Conservation (phyloP, 2,888 invertebrate species). For the Pristionchus entomophagus region DNA sequence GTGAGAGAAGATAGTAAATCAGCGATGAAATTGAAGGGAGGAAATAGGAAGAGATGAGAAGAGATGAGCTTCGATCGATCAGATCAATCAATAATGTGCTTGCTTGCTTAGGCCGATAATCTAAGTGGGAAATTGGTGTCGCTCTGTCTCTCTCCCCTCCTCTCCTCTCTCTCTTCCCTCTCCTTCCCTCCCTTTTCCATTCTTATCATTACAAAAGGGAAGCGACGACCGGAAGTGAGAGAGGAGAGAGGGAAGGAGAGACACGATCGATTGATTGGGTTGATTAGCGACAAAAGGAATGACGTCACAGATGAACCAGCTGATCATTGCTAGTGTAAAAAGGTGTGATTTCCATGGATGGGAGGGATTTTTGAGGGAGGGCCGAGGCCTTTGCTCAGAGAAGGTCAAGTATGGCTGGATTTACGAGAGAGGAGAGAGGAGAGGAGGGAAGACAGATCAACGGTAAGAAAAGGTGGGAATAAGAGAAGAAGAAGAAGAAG, state of each 20-base stretch:
- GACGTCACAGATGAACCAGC: not conserved
- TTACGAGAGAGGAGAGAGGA: not conserved
- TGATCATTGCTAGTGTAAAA: not conserved
- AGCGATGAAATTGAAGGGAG: not conserved
- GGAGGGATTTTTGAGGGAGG: not conserved
- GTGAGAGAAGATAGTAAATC: not conserved
- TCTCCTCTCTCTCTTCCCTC: not conserved
- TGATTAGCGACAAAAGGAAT: slow-evolving; percentile 15
- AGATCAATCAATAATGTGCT: slow-evolving; percentile 11
- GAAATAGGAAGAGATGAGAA: too few relatives aligned
- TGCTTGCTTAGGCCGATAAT: not conserved
- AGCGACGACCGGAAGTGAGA: slow-evolving; percentile 24
- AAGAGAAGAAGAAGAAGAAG: too few relatives aligned
- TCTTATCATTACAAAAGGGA: slow-evolving; percentile 37
- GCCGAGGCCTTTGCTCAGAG: not conserved
- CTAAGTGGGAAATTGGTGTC: not conserved
- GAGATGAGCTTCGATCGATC: too few relatives aligned
- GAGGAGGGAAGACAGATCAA: not conserved
- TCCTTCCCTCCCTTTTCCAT: not conserved
- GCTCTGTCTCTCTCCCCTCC: slow-evolving; percentile 5
- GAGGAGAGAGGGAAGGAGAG: slow-evolving; percentile 7
- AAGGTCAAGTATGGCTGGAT: slow-evolving; percentile 9
- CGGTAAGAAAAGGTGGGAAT: not conserved
- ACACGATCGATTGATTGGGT: not conserved
- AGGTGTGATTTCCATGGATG: not conserved